Evolutionary conservation across 2,888 invertebrate genomes (phyloP), one percentile per base, ranked within the genome.

Genomic region (Xestoiulus laeticollis): DNA sequence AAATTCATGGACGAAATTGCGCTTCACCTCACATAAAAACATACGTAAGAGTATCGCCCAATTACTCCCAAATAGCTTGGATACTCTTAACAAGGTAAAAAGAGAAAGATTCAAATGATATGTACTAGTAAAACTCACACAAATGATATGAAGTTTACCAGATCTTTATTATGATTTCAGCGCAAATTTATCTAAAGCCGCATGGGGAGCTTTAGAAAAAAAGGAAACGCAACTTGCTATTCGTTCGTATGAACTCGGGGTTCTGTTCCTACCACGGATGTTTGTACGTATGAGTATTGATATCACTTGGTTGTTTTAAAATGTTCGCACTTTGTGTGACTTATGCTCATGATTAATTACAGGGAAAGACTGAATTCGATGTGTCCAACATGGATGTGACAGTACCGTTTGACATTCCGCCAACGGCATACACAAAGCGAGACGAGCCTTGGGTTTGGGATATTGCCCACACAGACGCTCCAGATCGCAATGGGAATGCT

Each of bases 11-110:
- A 19, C 93, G 99, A n/a, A 94, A 95, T 85, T 92, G 94, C 88
- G 98, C 98, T 0, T 96, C 98, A 95, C 99, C 99, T 0, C 99
- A 99, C 91, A 97, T 99, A 68, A 99, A 99, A 92, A 95, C 95
- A 0, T 99, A 98, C 91, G 94, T 95, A 0, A 94, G 98, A 14
- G 92, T 95, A 2, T 96, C 96, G 0, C 95, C 95, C 0, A 95
- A 95, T 91, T 91, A 93, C 88, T 93, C 92, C n/a, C 92, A 93
- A 90, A 93, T 96, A 4, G 95, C 96, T 0, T 99, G 95, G 95
- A 97, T 96, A 91, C 92, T 97, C 0, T 93, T 99, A 0, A 98
- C 98, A 0, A 93, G 92, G 92, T 92, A 89, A 85, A 19, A 5
- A 3, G 43, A 4, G 38, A 38, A 1, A 84, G 84, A 26, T 53